Evolutionary conservation across 2,797 vertebrate genomes (phyloP), one percentile per base, ranked within the genome.

Genomic region (Sternarchorhynchus goeldii): DNA sequence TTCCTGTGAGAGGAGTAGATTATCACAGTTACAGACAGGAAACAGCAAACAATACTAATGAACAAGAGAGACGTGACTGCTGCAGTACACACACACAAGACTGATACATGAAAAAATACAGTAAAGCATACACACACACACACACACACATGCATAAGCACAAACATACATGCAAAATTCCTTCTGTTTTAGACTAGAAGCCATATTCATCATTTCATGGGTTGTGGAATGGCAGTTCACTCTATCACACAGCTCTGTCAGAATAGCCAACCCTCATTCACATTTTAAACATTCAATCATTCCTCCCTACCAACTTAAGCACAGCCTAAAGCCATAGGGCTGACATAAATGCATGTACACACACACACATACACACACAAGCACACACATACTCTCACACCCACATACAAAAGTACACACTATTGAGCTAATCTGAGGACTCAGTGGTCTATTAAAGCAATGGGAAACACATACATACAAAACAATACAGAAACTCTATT

Each of bases 241-340:
- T 86, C 81, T 41, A 85, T 86, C 85, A 86, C 78, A 7, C 21
- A 45, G 58, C 56, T 68, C 66, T 85, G 84, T 82, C 81, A 86
- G 71, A 83, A 77, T 75, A 79, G 76, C 82, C 82, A 83, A 81
- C 75, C 73, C 82, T 86, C 83, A 86, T 83, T 86, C 87, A 86
- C 81, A 81, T 81, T 88, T 85, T 85, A 85, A 86, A 80, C 87
- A 86, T 86, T 86, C 78, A 88, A 85, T 87, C 83, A 86, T 84
- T 77, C 63, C 55, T 76, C 74, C 78, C 62, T 83, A 77, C 76
- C 39, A 82, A 65, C 63, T 82, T 82, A 84, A 84, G 74, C 64
- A 76, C 64, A 76, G 58, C 73, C 79, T 77, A 59, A 25, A 77
- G 79, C 70, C 63, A 55, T 36, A 79, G 71, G 70, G 73, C 76